These are phyloP conservation scores for Pseudopleuronectes americanus DNA, from an alignment of 2,797 vertebrate genomes.

Conservation along the genomic window DNA sequence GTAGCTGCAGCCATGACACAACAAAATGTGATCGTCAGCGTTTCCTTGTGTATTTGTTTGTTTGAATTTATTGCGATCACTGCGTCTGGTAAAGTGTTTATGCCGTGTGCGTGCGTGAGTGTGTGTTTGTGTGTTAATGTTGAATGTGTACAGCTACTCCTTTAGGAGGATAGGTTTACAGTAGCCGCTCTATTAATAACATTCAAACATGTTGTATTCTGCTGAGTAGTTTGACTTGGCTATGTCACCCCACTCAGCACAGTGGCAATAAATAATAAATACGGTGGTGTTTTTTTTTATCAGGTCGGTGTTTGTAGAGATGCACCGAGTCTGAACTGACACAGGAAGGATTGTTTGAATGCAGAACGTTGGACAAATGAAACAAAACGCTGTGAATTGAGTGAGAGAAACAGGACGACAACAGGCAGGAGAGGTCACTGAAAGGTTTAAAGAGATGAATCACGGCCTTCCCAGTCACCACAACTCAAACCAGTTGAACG, in stretches of 20 bases:
- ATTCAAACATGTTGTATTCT: slow-evolving; percentile 67
- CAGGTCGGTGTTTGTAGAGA: background rate
- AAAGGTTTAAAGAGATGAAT: background rate
- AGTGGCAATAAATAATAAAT: slow-evolving; percentile 59
- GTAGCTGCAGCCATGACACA: background rate
- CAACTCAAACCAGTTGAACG: background rate
- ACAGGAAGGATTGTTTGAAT: background rate
- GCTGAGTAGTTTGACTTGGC: slow-evolving; percentile 76
- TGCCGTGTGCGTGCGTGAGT: slow-evolving; percentile 10
- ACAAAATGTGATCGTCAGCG: background rate
- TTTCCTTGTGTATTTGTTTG: background rate
- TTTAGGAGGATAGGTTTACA: slow-evolving; percentile 68
- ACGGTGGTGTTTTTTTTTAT: background rate
- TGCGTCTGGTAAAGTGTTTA: slow-evolving; percentile 48
- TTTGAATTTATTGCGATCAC: slow-evolving; percentile 13
- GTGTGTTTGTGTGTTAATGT: slow-evolving; percentile 33
- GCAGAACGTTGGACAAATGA: background rate
- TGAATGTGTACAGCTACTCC: slow-evolving; percentile 46
- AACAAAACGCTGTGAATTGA: background rate
- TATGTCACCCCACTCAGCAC: slow-evolving; percentile 56
- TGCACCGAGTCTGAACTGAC: slow-evolving; percentile 16
- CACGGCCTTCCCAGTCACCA: background rate
- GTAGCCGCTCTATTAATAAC: slow-evolving; percentile 73
- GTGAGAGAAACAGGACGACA: background rate
- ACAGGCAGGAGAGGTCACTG: background rate